Evolutionary conservation across 2,797 vertebrate genomes (phyloP).

Genomic region (Amblyraja radiata): DNA sequence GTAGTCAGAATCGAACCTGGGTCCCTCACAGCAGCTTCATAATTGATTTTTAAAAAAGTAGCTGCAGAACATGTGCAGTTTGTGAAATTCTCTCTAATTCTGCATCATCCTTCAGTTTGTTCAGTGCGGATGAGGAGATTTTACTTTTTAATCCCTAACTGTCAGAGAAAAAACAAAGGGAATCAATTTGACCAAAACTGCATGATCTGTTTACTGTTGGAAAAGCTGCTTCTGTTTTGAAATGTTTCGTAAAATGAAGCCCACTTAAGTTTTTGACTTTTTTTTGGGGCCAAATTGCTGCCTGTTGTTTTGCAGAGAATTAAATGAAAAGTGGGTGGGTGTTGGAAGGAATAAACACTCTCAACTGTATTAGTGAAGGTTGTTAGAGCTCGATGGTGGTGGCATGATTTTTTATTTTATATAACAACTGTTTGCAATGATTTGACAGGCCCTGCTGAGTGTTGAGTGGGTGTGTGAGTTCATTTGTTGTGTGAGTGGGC

Average conservation of each 20-base stretch:
- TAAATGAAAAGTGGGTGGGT: neutral
- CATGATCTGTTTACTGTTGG: neutral
- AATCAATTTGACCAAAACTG: neutral
- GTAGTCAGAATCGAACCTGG: too few species aligned
- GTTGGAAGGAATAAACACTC: neutral
- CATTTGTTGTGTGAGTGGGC: neutral
- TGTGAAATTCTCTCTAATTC: too few species aligned
- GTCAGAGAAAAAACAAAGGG: neutral
- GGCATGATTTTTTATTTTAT: neutral
- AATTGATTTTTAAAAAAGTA: neutral
- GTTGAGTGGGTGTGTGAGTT: neutral
- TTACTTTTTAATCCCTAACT: neutral
- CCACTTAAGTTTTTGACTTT: neutral
- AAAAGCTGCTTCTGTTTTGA: neutral
- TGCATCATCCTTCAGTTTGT: neutral
- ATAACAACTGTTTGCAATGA: neutral
- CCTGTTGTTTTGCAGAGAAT: neutral
- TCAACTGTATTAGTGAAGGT: constrained; percentile 1
- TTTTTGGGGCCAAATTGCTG: neutral
- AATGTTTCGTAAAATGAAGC: neutral
- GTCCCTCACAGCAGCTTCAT: neutral
- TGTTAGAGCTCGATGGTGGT: neutral
- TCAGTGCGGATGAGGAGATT: neutral
- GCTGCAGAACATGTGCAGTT: neutral
- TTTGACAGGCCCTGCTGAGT: neutral